Conservation (phyloP, 2,888 invertebrate species). For the Nomada ruficornis region DNA sequence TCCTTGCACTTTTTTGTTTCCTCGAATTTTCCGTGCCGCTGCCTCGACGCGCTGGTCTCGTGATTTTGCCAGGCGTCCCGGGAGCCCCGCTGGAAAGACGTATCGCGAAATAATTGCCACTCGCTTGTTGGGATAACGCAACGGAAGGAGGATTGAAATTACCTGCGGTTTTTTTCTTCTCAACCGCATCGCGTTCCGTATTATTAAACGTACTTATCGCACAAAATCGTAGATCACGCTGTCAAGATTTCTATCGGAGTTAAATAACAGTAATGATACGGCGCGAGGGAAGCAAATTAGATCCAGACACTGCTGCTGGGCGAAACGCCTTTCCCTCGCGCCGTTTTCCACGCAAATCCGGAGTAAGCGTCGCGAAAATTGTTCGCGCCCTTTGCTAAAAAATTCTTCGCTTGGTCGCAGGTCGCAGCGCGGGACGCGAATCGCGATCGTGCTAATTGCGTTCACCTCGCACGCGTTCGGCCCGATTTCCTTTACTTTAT, state of each 20-base stretch:
- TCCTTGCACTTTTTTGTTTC: not conserved
- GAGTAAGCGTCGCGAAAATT: not conserved
- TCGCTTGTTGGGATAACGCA: not conserved
- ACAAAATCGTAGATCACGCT: conserved; percentile 10
- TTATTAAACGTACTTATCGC: not conserved
- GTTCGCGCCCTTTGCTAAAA: too few species aligned
- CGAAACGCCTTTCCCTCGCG: conserved; percentile 11
- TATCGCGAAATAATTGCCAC: not conserved
- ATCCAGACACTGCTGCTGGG: not conserved
- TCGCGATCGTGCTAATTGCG: conserved; percentile 12
- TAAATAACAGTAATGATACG: conserved; percentile 28
- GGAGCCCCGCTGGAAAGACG: not conserved
- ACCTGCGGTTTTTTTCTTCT: not conserved
- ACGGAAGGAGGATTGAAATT: not conserved
- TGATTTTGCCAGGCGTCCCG: not conserved
- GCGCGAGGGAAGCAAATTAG: conserved; percentile 20
- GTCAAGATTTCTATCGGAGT: conserved; percentile 13
- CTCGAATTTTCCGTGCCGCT: not conserved
- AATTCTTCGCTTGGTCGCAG: not conserved
- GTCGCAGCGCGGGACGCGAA: not conserved
- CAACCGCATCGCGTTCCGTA: not conserved
- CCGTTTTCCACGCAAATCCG: too few species aligned
- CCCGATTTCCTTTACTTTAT: conserved; percentile 17
- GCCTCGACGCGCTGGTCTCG: not conserved
- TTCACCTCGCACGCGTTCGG: conserved; percentile 2